Percentiles rank a stretch among this genome's conserved stretches.
Evolutionary conservation across 2,797 vertebrate species (phyloP).

Genomic region (Sebastes taczanowskii): DNA sequence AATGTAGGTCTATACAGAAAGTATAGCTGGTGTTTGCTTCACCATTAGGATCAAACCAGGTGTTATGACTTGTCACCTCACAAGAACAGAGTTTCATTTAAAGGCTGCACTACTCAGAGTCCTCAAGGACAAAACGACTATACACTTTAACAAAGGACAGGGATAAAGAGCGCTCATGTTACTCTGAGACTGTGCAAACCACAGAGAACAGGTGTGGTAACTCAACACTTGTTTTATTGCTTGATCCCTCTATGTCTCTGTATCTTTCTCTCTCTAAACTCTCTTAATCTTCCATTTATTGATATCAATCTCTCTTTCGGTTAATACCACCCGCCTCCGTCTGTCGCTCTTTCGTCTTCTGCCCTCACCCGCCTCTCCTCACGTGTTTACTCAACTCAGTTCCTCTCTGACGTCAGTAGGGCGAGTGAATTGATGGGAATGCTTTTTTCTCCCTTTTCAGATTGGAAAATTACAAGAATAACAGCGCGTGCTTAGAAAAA

Average conservation of each 20-base stretch:
- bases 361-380: not conserved
- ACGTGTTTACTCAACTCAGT: conserved; percentile 12
- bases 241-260: not conserved
- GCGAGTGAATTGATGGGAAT: conserved; percentile 33
- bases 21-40: not conserved
- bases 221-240: not conserved
- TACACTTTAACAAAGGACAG: not conserved
- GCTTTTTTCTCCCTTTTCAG: conserved; percentile 29
- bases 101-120: not conserved
- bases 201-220: conserved; percentile 22
- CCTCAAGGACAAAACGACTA: not conserved
- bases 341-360: not conserved
- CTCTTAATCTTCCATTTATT: not conserved
- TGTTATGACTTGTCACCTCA: not conserved
- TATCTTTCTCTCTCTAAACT: not conserved
- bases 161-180: conserved; percentile 18
- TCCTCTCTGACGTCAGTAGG: conserved; percentile 24
- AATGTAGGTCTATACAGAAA: not conserved
- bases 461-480: conserved; percentile 45
- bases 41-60: not conserved
- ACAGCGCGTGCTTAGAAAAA: conserved; percentile 35
- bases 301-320: not conserved
- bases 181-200: conserved; percentile 3
- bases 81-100: not conserved
- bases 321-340: not conserved